Conservation (phyloP, 2,888 invertebrate genomes). For the Pachymerium ferrugineum region DNA sequence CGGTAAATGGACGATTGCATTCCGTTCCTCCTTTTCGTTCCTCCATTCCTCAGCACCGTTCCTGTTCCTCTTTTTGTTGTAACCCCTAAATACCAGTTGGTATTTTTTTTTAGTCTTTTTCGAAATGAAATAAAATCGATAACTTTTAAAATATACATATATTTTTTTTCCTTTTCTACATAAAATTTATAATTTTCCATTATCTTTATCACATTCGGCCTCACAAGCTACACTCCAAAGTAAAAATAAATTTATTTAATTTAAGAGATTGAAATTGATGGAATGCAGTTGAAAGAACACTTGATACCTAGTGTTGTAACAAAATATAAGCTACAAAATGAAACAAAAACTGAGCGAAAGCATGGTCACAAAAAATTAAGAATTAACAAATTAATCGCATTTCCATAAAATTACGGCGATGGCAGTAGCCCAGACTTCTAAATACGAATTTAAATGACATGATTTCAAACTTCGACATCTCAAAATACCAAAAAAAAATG, state of each 20-base stretch:
- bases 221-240: background rate
- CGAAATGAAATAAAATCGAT: background rate
- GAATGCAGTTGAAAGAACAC: background rate
- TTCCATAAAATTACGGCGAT: no score
- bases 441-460: background rate
- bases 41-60: no score
- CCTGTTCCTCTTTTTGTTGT: no score
- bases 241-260: no score
- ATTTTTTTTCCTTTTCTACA: background rate
- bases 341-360: slow-evolving; percentile 1
- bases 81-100: no score
- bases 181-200: background rate
- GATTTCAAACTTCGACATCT: background rate
- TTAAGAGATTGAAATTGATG: background rate
- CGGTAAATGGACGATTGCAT: no score
- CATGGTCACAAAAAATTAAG: background rate
- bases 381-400: background rate
- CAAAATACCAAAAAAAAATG: background rate
- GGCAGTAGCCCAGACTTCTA: no score
- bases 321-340: background rate
- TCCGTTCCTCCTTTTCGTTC: no score
- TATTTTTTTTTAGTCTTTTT: background rate
- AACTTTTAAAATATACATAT: background rate
- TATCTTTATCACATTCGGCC: slow-evolving; percentile 4
- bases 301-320: no score